These are phyloP conservation scores for Acanthurus leucopareius DNA, from an alignment of 2,797 vertebrate species.

Conservation along the genomic window DNA sequence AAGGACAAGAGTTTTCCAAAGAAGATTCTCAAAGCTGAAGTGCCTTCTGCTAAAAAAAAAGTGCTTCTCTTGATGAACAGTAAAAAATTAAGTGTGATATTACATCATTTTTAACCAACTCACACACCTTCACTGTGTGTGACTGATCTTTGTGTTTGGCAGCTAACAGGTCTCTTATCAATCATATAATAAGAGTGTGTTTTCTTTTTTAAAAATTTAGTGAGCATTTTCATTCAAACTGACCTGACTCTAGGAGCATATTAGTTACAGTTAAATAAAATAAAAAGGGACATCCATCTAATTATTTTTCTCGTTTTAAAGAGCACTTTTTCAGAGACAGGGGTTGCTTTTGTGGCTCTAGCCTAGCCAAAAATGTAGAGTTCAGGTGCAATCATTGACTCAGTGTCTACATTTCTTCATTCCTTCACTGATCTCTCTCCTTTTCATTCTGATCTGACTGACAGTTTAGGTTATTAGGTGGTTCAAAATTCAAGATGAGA, in stretches of 20 bases:
- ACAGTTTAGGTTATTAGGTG: constrained; percentile 37
- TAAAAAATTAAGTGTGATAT: constrained; percentile 61
- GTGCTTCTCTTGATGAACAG: constrained; percentile 85
- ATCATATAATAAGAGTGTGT: background rate
- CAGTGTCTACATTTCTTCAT: constrained; percentile 33
- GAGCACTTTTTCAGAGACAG: constrained; percentile 63
- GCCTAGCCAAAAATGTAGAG: constrained; percentile 25
- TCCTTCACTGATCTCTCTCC: constrained; percentile 55
- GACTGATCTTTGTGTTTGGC: constrained; percentile 37
- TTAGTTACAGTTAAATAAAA: constrained; percentile 20
- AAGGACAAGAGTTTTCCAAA: constrained; percentile 51
- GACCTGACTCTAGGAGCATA: constrained; percentile 21
- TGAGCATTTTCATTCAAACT: constrained; percentile 3
- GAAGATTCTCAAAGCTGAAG: constrained; percentile 77
- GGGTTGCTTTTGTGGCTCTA: constrained; percentile 37
- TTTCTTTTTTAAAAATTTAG: background rate
- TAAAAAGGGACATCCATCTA: background rate
- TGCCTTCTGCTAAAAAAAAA: constrained; percentile 85
- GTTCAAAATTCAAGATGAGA: constrained; percentile 62
- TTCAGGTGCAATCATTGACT: constrained; percentile 19
- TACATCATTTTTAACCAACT: constrained; percentile 43
- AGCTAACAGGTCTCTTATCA: constrained; percentile 15
- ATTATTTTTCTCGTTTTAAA: constrained; percentile 30
- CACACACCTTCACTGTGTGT: constrained; percentile 37
- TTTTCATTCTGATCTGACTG: background rate